phyloP scores from a whole-genome alignment of 2,888 invertebrate species.

The Eilema caniola region DNA sequence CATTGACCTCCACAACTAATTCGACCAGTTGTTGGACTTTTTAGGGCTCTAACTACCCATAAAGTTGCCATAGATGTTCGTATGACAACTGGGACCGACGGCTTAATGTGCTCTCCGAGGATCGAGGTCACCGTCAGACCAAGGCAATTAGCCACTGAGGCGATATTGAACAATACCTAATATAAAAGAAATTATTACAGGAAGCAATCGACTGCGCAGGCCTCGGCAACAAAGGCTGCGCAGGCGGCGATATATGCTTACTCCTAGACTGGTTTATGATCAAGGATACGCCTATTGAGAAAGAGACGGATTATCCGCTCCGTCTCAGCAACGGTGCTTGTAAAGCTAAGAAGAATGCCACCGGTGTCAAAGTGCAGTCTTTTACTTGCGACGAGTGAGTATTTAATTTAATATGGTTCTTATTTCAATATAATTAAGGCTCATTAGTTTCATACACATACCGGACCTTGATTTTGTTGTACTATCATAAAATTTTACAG shows the following conservation, averaged over 20 bases:
- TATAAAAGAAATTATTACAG: conserved; percentile 51
- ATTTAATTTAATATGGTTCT: conserved; percentile 2
- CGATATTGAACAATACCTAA: too few relatives aligned
- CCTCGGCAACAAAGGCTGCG: conserved; percentile 91
- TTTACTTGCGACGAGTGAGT: conserved; percentile 91
- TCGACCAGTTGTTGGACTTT: too few relatives aligned
- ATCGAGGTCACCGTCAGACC: too few relatives aligned
- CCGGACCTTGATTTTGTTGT: too few relatives aligned
- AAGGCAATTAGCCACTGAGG: too few relatives aligned
- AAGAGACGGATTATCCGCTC: conserved; percentile 89
- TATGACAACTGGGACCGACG: too few relatives aligned
- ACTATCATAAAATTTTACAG: too few relatives aligned
- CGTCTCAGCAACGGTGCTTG: conserved; percentile 78
- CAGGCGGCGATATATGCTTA: conserved; percentile 93
- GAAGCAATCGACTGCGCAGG: conserved; percentile 94
- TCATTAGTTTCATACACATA: not conserved
- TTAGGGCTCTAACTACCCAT: too few relatives aligned
- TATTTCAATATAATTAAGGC: not conserved
- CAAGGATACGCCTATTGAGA: conserved; percentile 85
- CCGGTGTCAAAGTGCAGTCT: conserved; percentile 81
- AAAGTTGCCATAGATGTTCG: too few relatives aligned
- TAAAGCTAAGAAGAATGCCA: conserved; percentile 75
- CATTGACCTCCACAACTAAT: too few relatives aligned
- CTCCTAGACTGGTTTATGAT: conserved; percentile 90
- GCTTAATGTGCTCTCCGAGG: too few relatives aligned